phyloP scores from a whole-genome alignment of 2,797 vertebrate genomes.

The Alcedo quadribrachys region DNA sequence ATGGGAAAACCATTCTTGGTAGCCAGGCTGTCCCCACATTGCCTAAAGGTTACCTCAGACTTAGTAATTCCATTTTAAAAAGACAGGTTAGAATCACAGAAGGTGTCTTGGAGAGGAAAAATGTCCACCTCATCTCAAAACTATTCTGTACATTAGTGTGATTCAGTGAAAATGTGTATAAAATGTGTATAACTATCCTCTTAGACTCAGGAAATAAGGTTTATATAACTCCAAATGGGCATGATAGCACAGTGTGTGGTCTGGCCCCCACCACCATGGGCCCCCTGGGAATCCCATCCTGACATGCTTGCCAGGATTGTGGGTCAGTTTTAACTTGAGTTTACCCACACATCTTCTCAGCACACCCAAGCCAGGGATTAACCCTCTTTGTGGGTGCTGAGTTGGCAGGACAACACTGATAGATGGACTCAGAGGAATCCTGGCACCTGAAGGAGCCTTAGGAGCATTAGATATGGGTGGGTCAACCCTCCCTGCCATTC shows the following conservation, averaged over 20 bases:
- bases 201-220: not conserved
- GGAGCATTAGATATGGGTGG: not conserved
- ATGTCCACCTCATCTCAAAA: not conserved
- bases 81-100: not conserved
- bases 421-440: not conserved
- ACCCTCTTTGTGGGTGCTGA: fast-evolving
- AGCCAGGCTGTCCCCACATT: not conserved
- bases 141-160: not conserved
- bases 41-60: not conserved
- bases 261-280: not conserved
- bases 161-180: not conserved
- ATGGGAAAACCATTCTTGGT: not conserved
- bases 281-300: not conserved
- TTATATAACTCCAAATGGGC: not conserved
- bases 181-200: not conserved
- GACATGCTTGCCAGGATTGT: fast-evolving
- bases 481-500: not conserved
- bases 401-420: not conserved
- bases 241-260: fast-evolving
- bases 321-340: not conserved
- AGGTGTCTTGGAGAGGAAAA: not conserved
- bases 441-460: not conserved
- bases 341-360: not conserved
- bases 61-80: not conserved
- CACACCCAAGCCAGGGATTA: not conserved